Conservation (phyloP, 1,140 invertebrate genomes). For the Nephotettix cincticeps region DNA sequence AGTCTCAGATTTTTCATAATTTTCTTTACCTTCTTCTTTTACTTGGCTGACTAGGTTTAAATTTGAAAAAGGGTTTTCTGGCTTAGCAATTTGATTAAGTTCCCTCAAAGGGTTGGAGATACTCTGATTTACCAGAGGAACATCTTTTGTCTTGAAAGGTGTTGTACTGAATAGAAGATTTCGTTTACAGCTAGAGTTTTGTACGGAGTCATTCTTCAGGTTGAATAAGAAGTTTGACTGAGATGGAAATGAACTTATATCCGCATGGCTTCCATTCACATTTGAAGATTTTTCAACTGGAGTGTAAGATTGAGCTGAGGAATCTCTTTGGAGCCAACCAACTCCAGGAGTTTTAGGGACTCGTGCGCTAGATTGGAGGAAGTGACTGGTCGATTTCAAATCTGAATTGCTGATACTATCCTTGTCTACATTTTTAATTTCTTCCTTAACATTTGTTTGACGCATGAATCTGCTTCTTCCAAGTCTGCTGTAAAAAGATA, state of each 20-base stretch:
- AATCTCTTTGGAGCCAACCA: neutral
- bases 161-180: constrained; percentile 4
- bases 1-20: neutral
- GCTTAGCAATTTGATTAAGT: neutral
- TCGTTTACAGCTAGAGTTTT: constrained; percentile 6
- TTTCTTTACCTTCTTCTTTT: constrained; percentile 4
- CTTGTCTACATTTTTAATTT: neutral
- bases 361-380: neutral
- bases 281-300: neutral
- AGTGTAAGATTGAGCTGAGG: neutral
- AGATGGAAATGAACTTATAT: neutral
- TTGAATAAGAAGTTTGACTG: constrained; percentile 3
- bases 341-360: neutral
- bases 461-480: neutral
- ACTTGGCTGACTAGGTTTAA: neutral
- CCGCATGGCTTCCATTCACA: neutral
- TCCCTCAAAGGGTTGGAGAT: neutral
- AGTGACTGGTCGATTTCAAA: neutral
- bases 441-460: neutral
- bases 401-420: neutral
- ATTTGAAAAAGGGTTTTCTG: neutral
- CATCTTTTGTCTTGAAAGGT: constrained; percentile 7
- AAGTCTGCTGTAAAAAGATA: neutral
- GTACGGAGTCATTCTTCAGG: neutral
- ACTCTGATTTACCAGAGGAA: neutral